Evolutionary conservation across 2,113 vertebrate genomes (phyloP), one percentile per base, ranked within the genome.

Genomic region (Myiopsitta monachus): DNA sequence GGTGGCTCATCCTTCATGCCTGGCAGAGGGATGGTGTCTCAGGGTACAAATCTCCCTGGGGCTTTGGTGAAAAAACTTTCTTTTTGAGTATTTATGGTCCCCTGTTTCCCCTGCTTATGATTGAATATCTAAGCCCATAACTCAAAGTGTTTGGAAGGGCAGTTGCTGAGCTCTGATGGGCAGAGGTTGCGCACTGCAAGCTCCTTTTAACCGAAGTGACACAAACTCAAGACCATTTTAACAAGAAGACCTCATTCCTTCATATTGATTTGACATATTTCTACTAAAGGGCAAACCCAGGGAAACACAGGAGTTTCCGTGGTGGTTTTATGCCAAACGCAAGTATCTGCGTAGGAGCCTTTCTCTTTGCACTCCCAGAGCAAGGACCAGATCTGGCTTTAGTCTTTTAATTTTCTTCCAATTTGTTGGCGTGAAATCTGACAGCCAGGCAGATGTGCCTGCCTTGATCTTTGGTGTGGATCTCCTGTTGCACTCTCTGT

Each of bases 361-460:
- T 90, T 68, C 66, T 87, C 76, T 68, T 47, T 78, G 55, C 57
- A 39, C 44, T 73, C 62, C 47, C 23, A 87, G 44, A 87, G 57
- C 74, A 91, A 91, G 49, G 77, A 72, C 44, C 38, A 93, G 74
- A 89, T 54, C 83, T 84, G 88, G 39, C 27, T 92, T 46, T 2
- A 22, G 8, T 44, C 88, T 76, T 94, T 66, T 0, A 39, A 79
- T 92, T 91, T 94, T 90, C 38, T 93, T 88, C 76, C 49, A 66
- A 39, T 93, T 76, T 87, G 57, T 69, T 81, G 77, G 41, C 0
- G 7, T 88, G 88, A 88, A 92, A 91, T 91, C 86, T 76, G 77
- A 80, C 91, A 94, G 87, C 44, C 69, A 76, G 90, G 83, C 86
- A 95, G 86, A 92, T 94, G 66, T 78, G 36, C 64, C 80, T 90